A percentile compares a stretch with the other conserved stretches of the same genome.
Evolutionary conservation across 2,888 invertebrate genomes (phyloP).

Genomic region (Anaspis maculata): DNA sequence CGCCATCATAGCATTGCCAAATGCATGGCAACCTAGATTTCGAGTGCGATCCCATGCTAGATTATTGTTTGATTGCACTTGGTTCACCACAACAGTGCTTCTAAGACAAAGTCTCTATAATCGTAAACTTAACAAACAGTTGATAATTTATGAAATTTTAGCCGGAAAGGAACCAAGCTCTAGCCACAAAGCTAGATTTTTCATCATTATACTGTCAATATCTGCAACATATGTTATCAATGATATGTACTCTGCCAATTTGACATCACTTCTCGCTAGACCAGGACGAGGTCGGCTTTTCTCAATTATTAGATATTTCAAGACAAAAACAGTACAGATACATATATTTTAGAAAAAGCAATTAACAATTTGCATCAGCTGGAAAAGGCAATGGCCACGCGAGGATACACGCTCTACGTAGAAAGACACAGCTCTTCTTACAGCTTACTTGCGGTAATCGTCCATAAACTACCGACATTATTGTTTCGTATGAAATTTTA

Average conservation of each 20-base stretch:
- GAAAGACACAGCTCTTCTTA: constrained; percentile 66
- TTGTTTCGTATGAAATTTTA: constrained; percentile 4
- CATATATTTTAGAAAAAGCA: constrained; percentile 51
- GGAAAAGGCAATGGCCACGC: constrained; percentile 56
- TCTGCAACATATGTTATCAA: constrained; percentile 70
- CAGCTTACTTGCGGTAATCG: constrained; percentile 55
- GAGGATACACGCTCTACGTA: constrained; percentile 59
- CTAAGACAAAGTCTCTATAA: constrained; percentile 61
- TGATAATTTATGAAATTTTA: constrained; percentile 21
- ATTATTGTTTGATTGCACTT: constrained; percentile 55
- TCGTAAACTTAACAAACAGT: not conserved
- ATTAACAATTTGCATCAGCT: constrained; percentile 58
- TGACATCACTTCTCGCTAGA: constrained; percentile 64
- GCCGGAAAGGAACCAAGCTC: constrained; percentile 54
- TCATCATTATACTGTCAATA: constrained; percentile 63
- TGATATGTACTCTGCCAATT: constrained; percentile 70
- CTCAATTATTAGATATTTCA: no score
- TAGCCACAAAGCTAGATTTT: constrained; percentile 58
- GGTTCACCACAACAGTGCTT: constrained; percentile 65
- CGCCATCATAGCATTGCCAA: constrained; percentile 56
- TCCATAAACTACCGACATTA: not conserved
- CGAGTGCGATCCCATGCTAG: constrained; percentile 33
- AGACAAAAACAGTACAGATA: not conserved
- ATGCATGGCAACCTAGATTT: constrained; percentile 45
- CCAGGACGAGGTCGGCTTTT: constrained; percentile 50